Evolutionary conservation across 2,113 vertebrate genomes (phyloP).

Genomic region (Gobiocypris rarus): DNA sequence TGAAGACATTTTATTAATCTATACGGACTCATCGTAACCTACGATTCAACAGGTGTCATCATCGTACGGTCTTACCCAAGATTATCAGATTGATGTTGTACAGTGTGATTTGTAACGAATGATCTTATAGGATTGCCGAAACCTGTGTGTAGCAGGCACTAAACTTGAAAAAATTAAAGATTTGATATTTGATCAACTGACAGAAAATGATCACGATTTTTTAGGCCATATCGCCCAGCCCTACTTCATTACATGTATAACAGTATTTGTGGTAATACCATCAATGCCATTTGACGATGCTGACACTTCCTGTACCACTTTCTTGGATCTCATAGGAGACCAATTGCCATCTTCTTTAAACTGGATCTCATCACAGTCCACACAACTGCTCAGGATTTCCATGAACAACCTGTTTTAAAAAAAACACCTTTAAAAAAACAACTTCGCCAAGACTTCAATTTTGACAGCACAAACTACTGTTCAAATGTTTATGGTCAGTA

Average conservation of each 20-base stretch:
- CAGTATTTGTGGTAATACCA: conserved; percentile 70
- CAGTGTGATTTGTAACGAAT: too few species aligned
- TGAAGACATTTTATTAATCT: too few species aligned
- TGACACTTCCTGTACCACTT: conserved; percentile 94
- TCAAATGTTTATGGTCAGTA: not conserved
- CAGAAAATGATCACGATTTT: too few species aligned
- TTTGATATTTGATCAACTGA: too few species aligned
- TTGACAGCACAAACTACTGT: not conserved
- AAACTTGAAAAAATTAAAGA: too few species aligned
- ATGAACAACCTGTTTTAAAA: conserved; percentile 87
- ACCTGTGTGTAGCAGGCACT: too few species aligned
- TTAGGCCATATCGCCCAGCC: too few species aligned
- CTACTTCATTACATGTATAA: not conserved
- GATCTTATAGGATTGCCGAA: too few species aligned
- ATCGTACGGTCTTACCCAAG: too few species aligned
- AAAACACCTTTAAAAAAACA: not conserved
- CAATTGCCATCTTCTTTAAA: conserved; percentile 96
- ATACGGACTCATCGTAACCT: too few species aligned
- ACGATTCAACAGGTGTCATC: too few species aligned
- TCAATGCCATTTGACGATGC: conserved; percentile 88
- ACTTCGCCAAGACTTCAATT: not conserved
- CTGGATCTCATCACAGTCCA: conserved; percentile 97
- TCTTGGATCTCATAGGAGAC: conserved; percentile 95
- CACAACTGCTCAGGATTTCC: conserved; percentile 96
- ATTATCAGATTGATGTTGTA: too few species aligned